Conservation (phyloP, 2,113 vertebrate species). For the Barnardius zonarius region DNA sequence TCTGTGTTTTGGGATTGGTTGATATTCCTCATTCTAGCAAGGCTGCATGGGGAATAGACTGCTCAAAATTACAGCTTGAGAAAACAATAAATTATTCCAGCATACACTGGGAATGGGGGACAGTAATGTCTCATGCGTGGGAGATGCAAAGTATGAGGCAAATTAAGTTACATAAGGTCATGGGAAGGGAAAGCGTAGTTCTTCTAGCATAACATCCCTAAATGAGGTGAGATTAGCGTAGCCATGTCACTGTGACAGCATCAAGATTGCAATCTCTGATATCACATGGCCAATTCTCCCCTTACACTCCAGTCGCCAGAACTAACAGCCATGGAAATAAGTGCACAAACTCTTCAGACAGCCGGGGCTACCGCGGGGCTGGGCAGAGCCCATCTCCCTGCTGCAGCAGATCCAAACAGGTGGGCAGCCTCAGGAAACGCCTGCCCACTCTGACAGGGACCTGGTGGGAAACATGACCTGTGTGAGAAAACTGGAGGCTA, state of each 20-base stretch:
- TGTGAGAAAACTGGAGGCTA: conserved; percentile 13
- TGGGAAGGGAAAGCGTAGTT: conserved; percentile 62
- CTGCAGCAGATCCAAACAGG: neutral
- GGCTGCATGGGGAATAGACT: neutral
- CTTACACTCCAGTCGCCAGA: neutral
- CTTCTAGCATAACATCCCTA: conserved; percentile 24
- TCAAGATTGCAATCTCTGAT: neutral
- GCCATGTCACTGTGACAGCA: neutral
- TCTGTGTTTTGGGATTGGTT: neutral
- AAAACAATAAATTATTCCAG: conserved; percentile 22
- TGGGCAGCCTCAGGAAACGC: neutral
- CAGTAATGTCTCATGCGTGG: conserved; percentile 8
- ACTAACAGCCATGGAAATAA: conserved; percentile 18
- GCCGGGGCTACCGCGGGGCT: neutral
- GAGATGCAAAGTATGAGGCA: conserved; percentile 46
- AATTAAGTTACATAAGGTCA: conserved; percentile 71
- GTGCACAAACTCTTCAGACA: neutral
- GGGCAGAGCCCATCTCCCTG: neutral
- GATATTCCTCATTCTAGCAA: neutral
- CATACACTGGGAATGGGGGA: neutral
- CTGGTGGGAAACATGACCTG: neutral
- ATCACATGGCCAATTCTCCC: neutral
- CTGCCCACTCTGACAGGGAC: neutral
- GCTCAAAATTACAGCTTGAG: neutral
- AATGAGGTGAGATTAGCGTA: conserved; percentile 10